Evolutionary conservation across 2,888 invertebrate species (phyloP).

Genomic region (Cryptus armator): DNA sequence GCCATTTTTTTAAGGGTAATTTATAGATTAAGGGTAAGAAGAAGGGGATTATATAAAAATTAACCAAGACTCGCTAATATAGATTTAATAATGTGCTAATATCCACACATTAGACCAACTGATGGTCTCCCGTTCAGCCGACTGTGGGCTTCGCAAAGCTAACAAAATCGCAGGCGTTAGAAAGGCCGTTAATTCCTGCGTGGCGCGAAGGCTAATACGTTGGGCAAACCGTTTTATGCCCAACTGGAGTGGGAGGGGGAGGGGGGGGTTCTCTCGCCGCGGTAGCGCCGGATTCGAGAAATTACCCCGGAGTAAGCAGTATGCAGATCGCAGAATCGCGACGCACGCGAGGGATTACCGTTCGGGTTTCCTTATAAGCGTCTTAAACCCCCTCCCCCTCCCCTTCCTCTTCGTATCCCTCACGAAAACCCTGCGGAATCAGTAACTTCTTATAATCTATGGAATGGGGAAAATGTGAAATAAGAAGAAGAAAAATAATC

Average conservation of each 20-base stretch:
- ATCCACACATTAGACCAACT: slow-evolving; percentile 54
- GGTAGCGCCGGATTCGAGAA: slow-evolving; percentile 71
- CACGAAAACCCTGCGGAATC: slow-evolving; percentile 42
- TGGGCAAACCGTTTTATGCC: slow-evolving; percentile 77
- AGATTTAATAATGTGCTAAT: slow-evolving; percentile 73
- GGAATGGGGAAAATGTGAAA: slow-evolving; percentile 37
- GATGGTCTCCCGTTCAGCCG: slow-evolving; percentile 1
- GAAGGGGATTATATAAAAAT: slow-evolving; percentile 33
- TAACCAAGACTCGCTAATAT: slow-evolving; percentile 67
- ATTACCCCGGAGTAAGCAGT: slow-evolving; percentile 79
- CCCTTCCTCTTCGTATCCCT: slow-evolving; percentile 12
- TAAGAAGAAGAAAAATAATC: slow-evolving; percentile 14
- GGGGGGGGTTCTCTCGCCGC: slow-evolving; percentile 53
- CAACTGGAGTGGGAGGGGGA: slow-evolving; percentile 35
- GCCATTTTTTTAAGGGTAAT: neutral
- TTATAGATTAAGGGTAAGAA: neutral
- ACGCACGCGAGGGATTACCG: slow-evolving; percentile 80
- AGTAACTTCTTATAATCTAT: slow-evolving; percentile 46
- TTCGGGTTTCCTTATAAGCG: slow-evolving; percentile 68
- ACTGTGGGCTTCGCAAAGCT: slow-evolving; percentile 54
- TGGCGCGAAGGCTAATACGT: slow-evolving; percentile 78
- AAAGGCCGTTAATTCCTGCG: slow-evolving; percentile 76
- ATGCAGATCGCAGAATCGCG: slow-evolving; percentile 82
- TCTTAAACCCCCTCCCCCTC: slow-evolving; percentile 56
- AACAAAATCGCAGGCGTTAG: slow-evolving; percentile 74